Conservation (phyloP, 2,113 vertebrate species). For the Hippocampus barbouri region DNA sequence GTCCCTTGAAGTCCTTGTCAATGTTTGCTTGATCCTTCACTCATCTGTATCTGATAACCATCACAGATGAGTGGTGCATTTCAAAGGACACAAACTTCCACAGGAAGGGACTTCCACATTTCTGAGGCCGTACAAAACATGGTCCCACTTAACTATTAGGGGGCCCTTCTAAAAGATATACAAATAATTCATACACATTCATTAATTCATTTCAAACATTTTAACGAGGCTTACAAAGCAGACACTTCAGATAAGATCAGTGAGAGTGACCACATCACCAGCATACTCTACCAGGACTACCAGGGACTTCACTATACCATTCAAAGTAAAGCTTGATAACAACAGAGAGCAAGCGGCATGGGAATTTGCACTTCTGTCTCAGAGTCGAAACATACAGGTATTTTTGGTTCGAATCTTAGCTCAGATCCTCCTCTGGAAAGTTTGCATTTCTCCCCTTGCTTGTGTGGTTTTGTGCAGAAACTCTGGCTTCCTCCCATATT, state of each 20-base stretch:
- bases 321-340: too few species aligned
- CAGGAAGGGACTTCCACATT: conserved; percentile 47
- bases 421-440: too few species aligned
- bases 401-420: too few species aligned
- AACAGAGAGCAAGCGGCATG: too few species aligned
- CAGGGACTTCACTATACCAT: too few species aligned
- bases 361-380: too few species aligned
- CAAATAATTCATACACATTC: background rate
- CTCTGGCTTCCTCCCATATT: too few species aligned
- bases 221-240: background rate
- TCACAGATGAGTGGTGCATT: conserved; percentile 60
- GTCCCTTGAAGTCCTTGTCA: conserved; percentile 42
- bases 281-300: too few species aligned
- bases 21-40: conserved; percentile 43
- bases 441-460: too few species aligned
- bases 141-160: too few species aligned
- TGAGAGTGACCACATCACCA: background rate
- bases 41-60: conserved; percentile 59
- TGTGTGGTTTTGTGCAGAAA: too few species aligned
- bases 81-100: conserved; percentile 67
- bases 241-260: background rate
- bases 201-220: background rate
- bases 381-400: too few species aligned
- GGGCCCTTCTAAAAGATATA: background rate
- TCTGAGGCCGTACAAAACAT: background rate